Evolutionary conservation across 2,888 invertebrate species (phyloP), one percentile per base, ranked within the genome.

Genomic region (Aphelenchoides bicaudatus): DNA sequence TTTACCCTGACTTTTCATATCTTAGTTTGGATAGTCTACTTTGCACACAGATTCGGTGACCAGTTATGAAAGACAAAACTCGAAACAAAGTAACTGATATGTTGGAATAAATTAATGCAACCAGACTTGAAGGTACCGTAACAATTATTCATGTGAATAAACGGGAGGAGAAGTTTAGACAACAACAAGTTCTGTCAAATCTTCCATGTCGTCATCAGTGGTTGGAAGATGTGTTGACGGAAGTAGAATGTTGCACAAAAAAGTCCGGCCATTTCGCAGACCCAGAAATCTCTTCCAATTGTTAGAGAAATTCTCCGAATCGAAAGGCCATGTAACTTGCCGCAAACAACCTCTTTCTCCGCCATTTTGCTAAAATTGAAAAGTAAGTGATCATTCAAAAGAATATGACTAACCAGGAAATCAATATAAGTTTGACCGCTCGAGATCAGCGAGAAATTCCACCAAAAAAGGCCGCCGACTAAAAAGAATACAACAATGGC

Each of bases 401-500:
- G 29, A 4, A 13, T 25, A 39, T 10, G 38, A 46, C 52, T 38
- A 25, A 66, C 67, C 53, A 66, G 34, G 56, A 69, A 50, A 13
- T 59, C 67, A 37, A 66, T 54, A 34, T 66, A 68, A n/a, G 67
- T 66, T 30, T 55, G 37, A 6, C 65, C 68, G 39, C 54, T 50
- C n/a, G 67, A 68, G 8, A 66, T 69, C 25, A 66, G 49, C n/a
- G 59, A 55, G 34, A 66, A 57, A 47, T 66, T 66, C 67, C 67
- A 66, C 29, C 39, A 61, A 21, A 68, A 69, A 19, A 66, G 55
- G 2, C 55, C 52, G n/a, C 67, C 67, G 38, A 66, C 67, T 30
- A 68, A 39, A 3, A 61, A 6, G 43, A 57, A 65, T 27, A 66
- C 64, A 27, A 66, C 52, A 13, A 52, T 34, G 13, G 66, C 60